Evolutionary conservation across 2,113 vertebrate genomes (phyloP).

Genomic region (Tyrannus savana): DNA sequence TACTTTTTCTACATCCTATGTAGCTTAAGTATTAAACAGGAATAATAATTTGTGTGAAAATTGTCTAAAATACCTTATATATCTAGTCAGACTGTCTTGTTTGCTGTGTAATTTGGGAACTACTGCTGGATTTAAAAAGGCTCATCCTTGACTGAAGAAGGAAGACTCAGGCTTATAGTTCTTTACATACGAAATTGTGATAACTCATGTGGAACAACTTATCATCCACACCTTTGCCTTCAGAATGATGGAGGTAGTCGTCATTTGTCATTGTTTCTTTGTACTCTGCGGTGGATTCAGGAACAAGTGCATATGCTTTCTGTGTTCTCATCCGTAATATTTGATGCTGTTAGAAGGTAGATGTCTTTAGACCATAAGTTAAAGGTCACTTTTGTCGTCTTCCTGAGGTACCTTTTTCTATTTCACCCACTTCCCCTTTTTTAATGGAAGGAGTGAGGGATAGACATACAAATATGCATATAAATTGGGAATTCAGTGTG

Average conservation of each 20-base stretch:
- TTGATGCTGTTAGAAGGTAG: not conserved
- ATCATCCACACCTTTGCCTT: not conserved
- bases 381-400: not conserved
- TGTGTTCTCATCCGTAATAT: not conserved
- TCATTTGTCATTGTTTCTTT: not conserved
- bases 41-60: not conserved
- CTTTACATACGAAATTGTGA: not conserved
- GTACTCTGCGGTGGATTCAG: not conserved
- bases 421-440: not conserved
- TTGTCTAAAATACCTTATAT: not conserved
- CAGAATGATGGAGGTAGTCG: not conserved
- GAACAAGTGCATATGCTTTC: not conserved
- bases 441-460: not conserved
- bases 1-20: not conserved
- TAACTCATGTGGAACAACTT: not conserved
- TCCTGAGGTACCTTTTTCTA: not conserved
- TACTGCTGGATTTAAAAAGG: not conserved
- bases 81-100: not conserved
- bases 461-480: rapidly evolving
- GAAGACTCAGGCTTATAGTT: not conserved
- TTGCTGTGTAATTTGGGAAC: not conserved
- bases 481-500: not conserved
- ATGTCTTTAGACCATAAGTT: not conserved
- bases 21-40: not conserved
- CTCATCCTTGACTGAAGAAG: not conserved